Percentiles rank a stretch among this genome's conserved stretches.
Evolutionary conservation across 1,140 invertebrate genomes (phyloP).

Genomic region (Camponotus vicinus): DNA sequence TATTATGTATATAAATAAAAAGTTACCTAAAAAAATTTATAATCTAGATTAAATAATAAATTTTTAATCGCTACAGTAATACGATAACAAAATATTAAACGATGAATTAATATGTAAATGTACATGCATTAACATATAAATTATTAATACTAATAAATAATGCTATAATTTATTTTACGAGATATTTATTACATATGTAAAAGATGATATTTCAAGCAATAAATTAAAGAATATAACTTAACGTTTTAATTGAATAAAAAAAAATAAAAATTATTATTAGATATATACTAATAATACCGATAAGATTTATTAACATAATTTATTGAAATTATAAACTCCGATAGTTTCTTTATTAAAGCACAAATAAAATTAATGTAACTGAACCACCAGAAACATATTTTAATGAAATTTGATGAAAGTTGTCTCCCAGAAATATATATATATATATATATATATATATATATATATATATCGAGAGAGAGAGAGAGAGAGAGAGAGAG

Average conservation of each 20-base stretch:
- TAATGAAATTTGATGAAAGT: too few species aligned
- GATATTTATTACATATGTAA: not conserved
- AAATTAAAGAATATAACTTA: not conserved
- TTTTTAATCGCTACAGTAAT: not conserved
- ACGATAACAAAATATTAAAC: not conserved
- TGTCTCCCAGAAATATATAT: not conserved
- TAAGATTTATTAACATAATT: not conserved
- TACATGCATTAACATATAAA: too few species aligned
- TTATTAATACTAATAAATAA: not conserved
- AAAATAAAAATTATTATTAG: too few species aligned
- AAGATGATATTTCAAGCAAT: not conserved
- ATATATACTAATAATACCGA: not conserved
- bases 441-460: too few species aligned
- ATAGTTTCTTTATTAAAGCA: not conserved
- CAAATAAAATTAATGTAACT: not conserved
- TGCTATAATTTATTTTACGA: not conserved
- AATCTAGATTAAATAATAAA: not conserved
- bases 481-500: too few species aligned
- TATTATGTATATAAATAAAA: not conserved
- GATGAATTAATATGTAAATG: not conserved
- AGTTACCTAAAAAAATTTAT: not conserved
- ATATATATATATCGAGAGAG: too few species aligned
- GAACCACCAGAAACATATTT: not conserved
- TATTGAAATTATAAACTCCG: conserved; percentile 8
- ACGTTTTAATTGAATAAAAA: not conserved